Base-by-base conservation (phyloP, 1,140 invertebrate genomes). In the Notospermus geniculatus region DNA sequence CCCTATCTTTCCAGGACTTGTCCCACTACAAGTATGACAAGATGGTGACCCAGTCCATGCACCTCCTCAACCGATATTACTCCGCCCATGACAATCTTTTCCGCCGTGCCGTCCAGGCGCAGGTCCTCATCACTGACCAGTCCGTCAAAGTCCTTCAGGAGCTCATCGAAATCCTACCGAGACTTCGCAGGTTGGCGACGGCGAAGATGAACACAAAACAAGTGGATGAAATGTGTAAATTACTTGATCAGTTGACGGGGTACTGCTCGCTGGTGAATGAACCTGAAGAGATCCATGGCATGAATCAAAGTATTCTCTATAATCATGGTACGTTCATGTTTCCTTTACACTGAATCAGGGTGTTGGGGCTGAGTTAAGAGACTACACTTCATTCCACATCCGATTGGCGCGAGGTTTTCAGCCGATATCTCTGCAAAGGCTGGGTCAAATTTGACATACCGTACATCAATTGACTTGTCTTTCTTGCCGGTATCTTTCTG, bases 21-120 rank as follows among this genome's bases (percentile, higher is more conserved):
- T 75, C 76, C 2, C 61, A 68, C 57, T 78, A 78, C 45, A 63
- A 79, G 22, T 76, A 77, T 62, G 74, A 76, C 60, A 70, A 77
- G 52, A 76, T 79, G 70, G 64, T 77, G 0, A 60, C 67, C 22
- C 70, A 73, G 62, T 72, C 77, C 17, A 72, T 79, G 73, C 65
- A 71, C 27, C 64, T 79, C 22, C 64, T 79, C 13, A 76, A 75
- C 65, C 57, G 73, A 41, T 72, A 69, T 57, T 79, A 71, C 66
- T 77, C 77, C 0, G 65, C 69, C 4, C 65, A 74, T 53, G 63
- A 67, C 1, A 68, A 68, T n/a, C 67, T 78, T 22, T 79, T 79
- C 64, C 67, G 58, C 11, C 64, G 69, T 27, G 74, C 77, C 4
- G 71, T 78, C 23, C 77, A 78, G 54, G 76, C 77, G 52, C 77